A percentile compares a stretch with the other conserved stretches of the same genome.
Evolutionary conservation across 2,113 vertebrate genomes (phyloP).

Genomic region (Coptodon rendalli): DNA sequence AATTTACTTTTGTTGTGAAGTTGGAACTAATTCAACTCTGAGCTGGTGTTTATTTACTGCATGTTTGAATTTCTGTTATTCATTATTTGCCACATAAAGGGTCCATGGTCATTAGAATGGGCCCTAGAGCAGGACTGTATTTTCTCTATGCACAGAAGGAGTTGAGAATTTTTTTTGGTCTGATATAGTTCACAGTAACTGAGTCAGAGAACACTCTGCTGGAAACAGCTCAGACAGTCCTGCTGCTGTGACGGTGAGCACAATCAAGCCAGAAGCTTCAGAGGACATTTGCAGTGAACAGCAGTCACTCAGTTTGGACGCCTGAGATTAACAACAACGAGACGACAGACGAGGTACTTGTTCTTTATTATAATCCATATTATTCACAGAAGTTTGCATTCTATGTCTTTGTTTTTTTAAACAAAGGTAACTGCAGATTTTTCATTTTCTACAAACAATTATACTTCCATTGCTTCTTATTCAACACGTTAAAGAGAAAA

Average conservation of each 20-base stretch:
- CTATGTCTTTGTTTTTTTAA: fast-evolving
- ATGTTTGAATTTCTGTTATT: not conserved
- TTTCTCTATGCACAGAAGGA: not conserved
- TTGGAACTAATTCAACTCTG: not conserved
- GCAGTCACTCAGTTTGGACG: not conserved
- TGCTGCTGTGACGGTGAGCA: not conserved
- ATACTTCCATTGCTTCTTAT: not conserved
- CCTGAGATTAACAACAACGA: not conserved
- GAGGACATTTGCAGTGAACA: not conserved
- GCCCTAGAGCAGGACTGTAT: fast-evolving
- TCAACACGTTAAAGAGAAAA: not conserved
- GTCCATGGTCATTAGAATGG: not conserved
- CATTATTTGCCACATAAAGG: not conserved
- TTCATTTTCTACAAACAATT: no score
- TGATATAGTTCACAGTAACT: not conserved
- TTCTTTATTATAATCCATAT: not conserved
- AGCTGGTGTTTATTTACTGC: not conserved
- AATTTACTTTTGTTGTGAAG: not conserved
- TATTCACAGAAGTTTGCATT: not conserved
- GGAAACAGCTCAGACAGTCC: not conserved
- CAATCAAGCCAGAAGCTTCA: not conserved
- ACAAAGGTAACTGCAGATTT: no score
- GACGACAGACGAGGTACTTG: not conserved
- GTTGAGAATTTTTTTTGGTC: fast-evolving
- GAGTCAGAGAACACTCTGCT: not conserved